Base-by-base conservation (phyloP, 2,113 vertebrate genomes). In the Tretioscincus oriximinensis region DNA sequence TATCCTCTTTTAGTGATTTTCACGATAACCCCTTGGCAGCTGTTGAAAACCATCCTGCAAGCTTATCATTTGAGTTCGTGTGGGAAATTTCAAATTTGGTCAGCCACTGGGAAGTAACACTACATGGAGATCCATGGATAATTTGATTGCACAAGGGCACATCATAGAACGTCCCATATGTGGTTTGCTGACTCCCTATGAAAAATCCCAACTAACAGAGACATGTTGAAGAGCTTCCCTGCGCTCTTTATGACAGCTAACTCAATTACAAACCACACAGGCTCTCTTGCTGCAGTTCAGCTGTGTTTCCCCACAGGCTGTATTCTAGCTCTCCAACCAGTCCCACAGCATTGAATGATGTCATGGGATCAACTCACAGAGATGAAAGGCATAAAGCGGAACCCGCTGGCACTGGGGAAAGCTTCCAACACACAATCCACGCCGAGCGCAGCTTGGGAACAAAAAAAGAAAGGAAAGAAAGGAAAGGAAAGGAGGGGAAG, bases 341-440 rank as follows among this genome's bases (percentile, higher is more conserved):
- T 96, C 95, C 89, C 87, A 87, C 83, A 91, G 92, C 93, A 86
- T 88, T 88, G 92, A 85, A 87, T 96, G 95, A 96, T 92, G 95
- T 97, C 96, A 96, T 94, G 93, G 95, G 94, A 96, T 95, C 93
- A 93, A 93, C 86, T 94, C 93, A 90, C 90, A 22, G 84, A 96
- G 93, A 96, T 95, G 96, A 96, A 96, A 96, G 94, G 94, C 94
- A 92, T 90, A 89, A 93, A 91, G 94, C 93, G 86, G 91, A 93
- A 92, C 94, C 94, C 93, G 94, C 95, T 93, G 95, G 95, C 95
- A 93, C 91, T 93, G 87, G 90, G 94, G 88, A 92, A 90, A 81
- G 92, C 91, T 91, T 89, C 94, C 93, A 95, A 90, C 91, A 88
- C 92, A 90, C 94, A 94, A 88, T 92, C 91, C 91, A 86, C 89